These are phyloP conservation scores for Tetanocera ferruginea DNA, from an alignment of 2,888 invertebrate species.

Conservation along the genomic window DNA sequence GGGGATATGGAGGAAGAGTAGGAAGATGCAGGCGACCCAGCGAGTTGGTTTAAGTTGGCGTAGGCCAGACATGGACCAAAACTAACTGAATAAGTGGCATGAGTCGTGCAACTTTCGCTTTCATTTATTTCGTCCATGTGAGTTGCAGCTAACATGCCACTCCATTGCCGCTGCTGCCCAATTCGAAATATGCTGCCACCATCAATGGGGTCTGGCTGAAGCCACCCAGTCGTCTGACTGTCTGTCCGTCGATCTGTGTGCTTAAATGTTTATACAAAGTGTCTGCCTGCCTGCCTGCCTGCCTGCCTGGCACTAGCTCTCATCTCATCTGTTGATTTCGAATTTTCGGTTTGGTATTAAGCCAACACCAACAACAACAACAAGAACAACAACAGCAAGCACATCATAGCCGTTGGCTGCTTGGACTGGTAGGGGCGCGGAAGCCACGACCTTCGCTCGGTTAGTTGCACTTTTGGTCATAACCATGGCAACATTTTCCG, in stretches of 20 bases:
- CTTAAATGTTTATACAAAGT: neutral
- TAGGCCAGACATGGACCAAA: neutral
- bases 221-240: slow-evolving; percentile 1
- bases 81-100: neutral
- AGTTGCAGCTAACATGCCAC: slow-evolving; percentile 14
- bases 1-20: no score
- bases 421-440: slow-evolving; percentile 5
- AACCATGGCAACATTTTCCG: slow-evolving; percentile 32
- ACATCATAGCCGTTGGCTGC: neutral
- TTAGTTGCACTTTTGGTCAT: slow-evolving; percentile 49
- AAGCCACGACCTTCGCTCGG: slow-evolving; percentile 49
- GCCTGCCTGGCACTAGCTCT: neutral
- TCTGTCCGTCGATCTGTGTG: neutral
- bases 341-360: slow-evolving; percentile 43
- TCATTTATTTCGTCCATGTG: slow-evolving; percentile 27
- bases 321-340: slow-evolving; percentile 18
- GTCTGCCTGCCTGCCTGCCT: neutral
- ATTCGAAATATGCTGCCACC: slow-evolving; percentile 6
- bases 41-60: neutral
- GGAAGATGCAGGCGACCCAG: no score
- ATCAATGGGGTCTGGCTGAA: neutral
- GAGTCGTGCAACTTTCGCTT: slow-evolving; percentile 43
- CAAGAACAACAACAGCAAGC: slow-evolving; percentile 28
- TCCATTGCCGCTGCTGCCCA: slow-evolving; percentile 17
- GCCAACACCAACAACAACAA: slow-evolving; percentile 43